Evolutionary conservation across 2,888 invertebrate genomes (phyloP).

Genomic region (Cerastis rubricosa): DNA sequence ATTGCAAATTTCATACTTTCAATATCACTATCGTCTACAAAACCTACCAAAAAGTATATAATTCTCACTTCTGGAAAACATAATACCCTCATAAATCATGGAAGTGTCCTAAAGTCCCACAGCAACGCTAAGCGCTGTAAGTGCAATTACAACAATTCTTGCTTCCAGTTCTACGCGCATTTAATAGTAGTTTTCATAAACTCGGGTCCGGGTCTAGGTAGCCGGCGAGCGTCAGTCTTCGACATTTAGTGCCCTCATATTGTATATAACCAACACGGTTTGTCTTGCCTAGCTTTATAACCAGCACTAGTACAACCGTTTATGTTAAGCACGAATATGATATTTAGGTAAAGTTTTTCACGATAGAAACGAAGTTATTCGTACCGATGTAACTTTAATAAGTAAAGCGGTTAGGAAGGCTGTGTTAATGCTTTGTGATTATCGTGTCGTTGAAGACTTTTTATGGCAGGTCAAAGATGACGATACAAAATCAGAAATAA

Average conservation of each 20-base stretch:
- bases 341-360: conserved; percentile 51
- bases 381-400: conserved; percentile 21
- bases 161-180: conserved; percentile 36
- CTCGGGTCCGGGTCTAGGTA: conserved; percentile 48
- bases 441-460: conserved; percentile 12
- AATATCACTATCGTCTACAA: neutral
- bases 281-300: conserved; percentile 70
- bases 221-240: conserved; percentile 68
- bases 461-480: neutral
- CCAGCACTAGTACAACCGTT: conserved; percentile 52
- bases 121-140: conserved; percentile 10
- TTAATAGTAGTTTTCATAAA: conserved; percentile 63
- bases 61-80: neutral
- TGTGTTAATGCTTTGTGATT: conserved; percentile 22
- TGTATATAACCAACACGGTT: conserved; percentile 76
- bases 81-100: neutral
- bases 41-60: neutral
- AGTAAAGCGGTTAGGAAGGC: conserved; percentile 10
- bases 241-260: conserved; percentile 79
- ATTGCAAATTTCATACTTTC: neutral
- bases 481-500: neutral
- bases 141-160: conserved; percentile 11
- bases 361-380: conserved; percentile 15
- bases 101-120: neutral
- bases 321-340: conserved; percentile 55